Percentiles rank a stretch among this genome's conserved stretches.
Evolutionary conservation across 1,140 invertebrate species (phyloP).

Genomic region (Odontomachus brunneus): DNA sequence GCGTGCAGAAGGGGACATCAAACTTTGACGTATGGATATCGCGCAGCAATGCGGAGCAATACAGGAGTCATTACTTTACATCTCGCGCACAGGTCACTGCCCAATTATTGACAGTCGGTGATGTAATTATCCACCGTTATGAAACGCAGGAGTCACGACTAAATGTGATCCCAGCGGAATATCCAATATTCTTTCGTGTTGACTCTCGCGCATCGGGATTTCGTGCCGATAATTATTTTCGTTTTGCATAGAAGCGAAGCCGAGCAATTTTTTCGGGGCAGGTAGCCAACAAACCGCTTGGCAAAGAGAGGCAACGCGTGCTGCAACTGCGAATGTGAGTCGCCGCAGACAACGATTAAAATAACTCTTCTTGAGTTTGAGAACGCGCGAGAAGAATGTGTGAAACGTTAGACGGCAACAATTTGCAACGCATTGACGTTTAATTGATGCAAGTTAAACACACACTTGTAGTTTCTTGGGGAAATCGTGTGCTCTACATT

Average conservation of each 20-base stretch:
- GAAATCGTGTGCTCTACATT: no score
- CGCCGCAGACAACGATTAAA: neutral
- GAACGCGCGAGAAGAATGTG: neutral
- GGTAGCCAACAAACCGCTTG: constrained; percentile 27
- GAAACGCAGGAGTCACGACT: constrained; percentile 52
- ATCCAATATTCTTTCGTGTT: constrained; percentile 44
- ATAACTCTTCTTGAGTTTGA: neutral
- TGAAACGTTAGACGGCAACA: neutral
- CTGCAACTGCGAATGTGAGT: neutral
- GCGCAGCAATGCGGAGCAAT: constrained; percentile 50
- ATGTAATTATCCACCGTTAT: constrained; percentile 61
- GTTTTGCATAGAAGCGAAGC: constrained; percentile 35
- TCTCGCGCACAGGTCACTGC: constrained; percentile 46
- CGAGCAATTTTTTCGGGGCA: neutral
- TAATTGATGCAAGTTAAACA: no score
- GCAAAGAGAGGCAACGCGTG: constrained; percentile 11
- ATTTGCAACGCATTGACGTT: no score
- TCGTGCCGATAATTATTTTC: constrained; percentile 34
- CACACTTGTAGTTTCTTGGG: no score
- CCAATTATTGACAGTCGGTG: constrained; percentile 68
- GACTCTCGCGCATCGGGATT: constrained; percentile 17
- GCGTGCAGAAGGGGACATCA: constrained; percentile 45
- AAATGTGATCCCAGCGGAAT: constrained; percentile 56
- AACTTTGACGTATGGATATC: constrained; percentile 56
- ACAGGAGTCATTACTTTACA: constrained; percentile 50